Percentiles rank a stretch among this genome's conserved stretches.
These are phyloP conservation scores for Notothenia coriiceps DNA, from an alignment of 2,113 vertebrate species.

Conservation along the genomic window DNA sequence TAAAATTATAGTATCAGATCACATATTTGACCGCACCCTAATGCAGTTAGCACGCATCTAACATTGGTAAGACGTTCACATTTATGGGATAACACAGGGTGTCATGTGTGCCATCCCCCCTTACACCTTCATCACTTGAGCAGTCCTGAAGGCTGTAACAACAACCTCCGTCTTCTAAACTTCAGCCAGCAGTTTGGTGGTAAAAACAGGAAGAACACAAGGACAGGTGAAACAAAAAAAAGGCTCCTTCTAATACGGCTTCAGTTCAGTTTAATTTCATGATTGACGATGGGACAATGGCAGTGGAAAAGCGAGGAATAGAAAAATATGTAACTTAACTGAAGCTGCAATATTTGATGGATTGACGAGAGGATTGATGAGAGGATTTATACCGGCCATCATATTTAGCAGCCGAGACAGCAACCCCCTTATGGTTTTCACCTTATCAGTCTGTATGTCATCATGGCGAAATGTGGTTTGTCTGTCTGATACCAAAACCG, in stretches of 20 bases:
- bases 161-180: slow-evolving; percentile 27
- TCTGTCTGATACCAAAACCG: too few species aligned
- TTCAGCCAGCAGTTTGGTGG: slow-evolving; percentile 11
- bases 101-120: slow-evolving; percentile 35
- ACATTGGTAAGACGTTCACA: slow-evolving; percentile 9
- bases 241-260: slow-evolving; percentile 17
- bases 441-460: too few species aligned
- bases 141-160: slow-evolving; percentile 61
- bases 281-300: not conserved
- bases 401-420: not conserved
- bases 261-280: slow-evolving; percentile 35
- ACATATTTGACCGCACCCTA: not conserved
- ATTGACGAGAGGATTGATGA: not conserved
- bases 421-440: not conserved
- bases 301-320: too few species aligned
- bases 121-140: slow-evolving; percentile 54
- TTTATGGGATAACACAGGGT: slow-evolving; percentile 23
- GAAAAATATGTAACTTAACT: not conserved
- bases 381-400: not conserved
- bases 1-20: slow-evolving; percentile 7
- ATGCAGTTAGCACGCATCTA: not conserved
- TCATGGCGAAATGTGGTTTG: too few species aligned
- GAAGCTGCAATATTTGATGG: not conserved
- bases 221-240: not conserved
- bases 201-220: slow-evolving; percentile 49